A percentile compares a stretch with the other conserved stretches of the same genome.
Conservation (phyloP, 2,797 vertebrate species). For the Momotus momota region DNA sequence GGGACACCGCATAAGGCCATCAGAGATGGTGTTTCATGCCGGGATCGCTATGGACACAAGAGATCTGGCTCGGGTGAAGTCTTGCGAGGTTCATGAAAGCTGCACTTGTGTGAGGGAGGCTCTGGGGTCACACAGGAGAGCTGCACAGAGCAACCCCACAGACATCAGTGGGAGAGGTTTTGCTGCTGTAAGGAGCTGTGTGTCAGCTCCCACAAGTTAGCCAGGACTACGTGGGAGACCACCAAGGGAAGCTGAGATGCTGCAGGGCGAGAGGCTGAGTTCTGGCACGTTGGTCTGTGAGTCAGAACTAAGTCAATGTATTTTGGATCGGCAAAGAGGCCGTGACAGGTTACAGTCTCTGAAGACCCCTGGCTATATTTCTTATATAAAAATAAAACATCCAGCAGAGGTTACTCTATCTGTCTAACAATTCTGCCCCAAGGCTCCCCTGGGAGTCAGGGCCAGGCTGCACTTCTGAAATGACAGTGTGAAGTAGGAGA, state of each 20-base stretch:
- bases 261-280: not conserved
- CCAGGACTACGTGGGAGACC: not conserved
- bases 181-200: not conserved
- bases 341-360: not conserved
- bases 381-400: not conserved
- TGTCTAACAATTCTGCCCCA: not conserved
- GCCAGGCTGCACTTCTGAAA: not conserved
- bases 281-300: conserved; percentile 3
- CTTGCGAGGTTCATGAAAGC: not conserved
- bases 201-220: not conserved
- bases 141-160: not conserved
- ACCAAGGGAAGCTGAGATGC: not conserved
- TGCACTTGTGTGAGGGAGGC: not conserved
- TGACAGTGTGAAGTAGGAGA: not conserved
- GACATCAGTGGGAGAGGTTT: not conserved
- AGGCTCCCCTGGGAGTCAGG: not conserved
- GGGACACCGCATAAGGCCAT: not conserved
- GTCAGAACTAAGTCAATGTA: not conserved
- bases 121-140: rapidly evolving
- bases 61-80: rapidly evolving
- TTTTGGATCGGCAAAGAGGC: not conserved
- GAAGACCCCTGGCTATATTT: not conserved
- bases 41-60: not conserved
- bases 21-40: not conserved
- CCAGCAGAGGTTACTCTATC: not conserved